Base-by-base conservation (phyloP, 2,113 vertebrate genomes). In the Megaptera novaeangliae region DNA sequence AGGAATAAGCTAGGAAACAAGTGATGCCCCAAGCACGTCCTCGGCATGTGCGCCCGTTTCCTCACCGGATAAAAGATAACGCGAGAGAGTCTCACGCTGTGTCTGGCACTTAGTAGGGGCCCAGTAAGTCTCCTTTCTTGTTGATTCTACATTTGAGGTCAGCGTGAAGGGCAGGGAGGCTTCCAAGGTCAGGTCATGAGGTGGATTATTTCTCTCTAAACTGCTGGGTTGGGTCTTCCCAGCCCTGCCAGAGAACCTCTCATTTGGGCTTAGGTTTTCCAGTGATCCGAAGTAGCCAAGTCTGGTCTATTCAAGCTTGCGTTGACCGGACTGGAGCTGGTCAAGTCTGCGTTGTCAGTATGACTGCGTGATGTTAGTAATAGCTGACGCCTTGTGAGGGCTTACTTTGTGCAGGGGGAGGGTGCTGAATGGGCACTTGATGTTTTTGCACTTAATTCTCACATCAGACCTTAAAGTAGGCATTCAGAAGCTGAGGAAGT, bases 181-280 rank as follows among this genome's bases (percentile, higher is more conserved):
- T 93, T 95, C 96, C 96, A 89, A 97, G 96, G 96, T 97, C 97
- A 93, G 64, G 44, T 14, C 78, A 3, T 46, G 14, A 71, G 18
- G 83, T 36, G 71, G 49, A 15, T 36, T 34, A 0, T 29, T 34
- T 17, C 11, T 36, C 39, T 44, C 59, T 1, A 2, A 57, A 49
- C 71, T 2, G 6, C 39, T 27, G 46, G 20, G 31, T 41, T 23
- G 1, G 1, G 31, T 18, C 41, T 36, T 55, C 20, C 25, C 49
- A 52, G 55, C 18, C 31, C 25, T 27, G 34, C 75, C 41, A 10
- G 39, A 41, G 39, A 68, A 55, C 6, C 46, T 23, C 64, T 14
- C 4, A 14, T 64, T 63, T 69, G 46, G 1, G 12, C 18, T 41
- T 20, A 8, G 18, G 25, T 27, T 68, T 72, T 17, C 66, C 23